phyloP scores from a whole-genome alignment of 30 jellyfish, hydroid and myxozoan species.

The Aurelia sp. region DNA sequence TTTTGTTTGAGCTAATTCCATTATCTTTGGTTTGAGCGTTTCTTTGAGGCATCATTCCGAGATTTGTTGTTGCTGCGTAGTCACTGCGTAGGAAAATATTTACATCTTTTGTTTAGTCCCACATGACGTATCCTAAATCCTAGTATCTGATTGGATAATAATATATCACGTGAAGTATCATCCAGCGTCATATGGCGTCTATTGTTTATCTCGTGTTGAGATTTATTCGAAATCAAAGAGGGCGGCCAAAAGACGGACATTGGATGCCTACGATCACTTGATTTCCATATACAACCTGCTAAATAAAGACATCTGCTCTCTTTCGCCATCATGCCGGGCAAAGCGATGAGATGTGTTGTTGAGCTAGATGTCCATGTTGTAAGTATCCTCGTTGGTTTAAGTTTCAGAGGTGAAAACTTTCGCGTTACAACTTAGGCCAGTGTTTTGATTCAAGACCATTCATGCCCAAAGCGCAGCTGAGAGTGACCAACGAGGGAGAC shows the following conservation, averaged over 20 bases:
- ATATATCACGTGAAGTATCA: conserved; percentile 22
- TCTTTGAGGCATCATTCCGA: too few relatives aligned
- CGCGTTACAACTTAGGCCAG: neutral
- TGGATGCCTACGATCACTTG: neutral
- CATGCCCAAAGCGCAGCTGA: too few relatives aligned
- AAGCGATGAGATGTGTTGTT: conserved; percentile 94
- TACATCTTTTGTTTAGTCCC: conserved; percentile 14
- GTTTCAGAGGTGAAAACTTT: neutral
- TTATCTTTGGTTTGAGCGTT: too few relatives aligned
- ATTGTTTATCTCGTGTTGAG: conserved; percentile 30
- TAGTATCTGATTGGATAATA: conserved; percentile 25
- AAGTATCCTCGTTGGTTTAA: conserved; percentile 12
- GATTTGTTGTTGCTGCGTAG: neutral
- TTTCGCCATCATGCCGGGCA: conserved; percentile 86
- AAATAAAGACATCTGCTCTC: neutral
- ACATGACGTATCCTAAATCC: neutral
- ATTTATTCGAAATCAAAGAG: conserved; percentile 40
- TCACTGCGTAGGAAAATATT: conserved; percentile 21
- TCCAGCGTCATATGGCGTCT: conserved; percentile 28
- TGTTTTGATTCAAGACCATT: too few relatives aligned
- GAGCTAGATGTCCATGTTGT: conserved; percentile 95
- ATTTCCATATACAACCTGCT: neutral
- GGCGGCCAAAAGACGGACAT: conserved; percentile 33
- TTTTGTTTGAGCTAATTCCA: too few relatives aligned
- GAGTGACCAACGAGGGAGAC: too few relatives aligned